Base-by-base conservation (phyloP, 2,888 invertebrate genomes). In the Saturnia japonica region DNA sequence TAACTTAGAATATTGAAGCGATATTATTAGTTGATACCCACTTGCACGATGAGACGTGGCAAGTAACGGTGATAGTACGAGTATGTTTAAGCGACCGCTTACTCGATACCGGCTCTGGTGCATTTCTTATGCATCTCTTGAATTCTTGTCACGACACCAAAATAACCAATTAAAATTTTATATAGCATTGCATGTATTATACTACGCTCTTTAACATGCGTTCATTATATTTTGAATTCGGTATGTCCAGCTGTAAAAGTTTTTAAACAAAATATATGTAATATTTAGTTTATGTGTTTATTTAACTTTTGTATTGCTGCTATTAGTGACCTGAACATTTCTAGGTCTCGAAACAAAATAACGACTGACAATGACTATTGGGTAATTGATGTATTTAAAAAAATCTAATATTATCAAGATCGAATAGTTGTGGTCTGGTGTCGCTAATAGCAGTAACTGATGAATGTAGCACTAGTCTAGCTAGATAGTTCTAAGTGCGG, bases 1-100 rank as follows among this genome's bases (percentile, higher is more conserved):
- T 34, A 34, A 34, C 6, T 34, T 4, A 34, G 34, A 34, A 34
- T 34, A 4, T 34, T 6, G 34, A 34, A 34, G 34, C 34, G 34
- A 34, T 34, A 34, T 34, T 6, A 25, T 25, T 14, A 19, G 4
- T 12, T 73, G 70, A 71, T 19, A 45, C 7, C 69, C 43, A 62
- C 62, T 62, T 71, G 75, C 75, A 75, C 76, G 75, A 75, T 77
- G 75, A 80, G 77, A 78, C 79, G 79, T 79, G 79, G 75, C 80
- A 72, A 75, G 85, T 89, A 89, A 88, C 89, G 88, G 88, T 88
- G 87, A 83, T 85, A 88, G 88, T 86, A 88, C 88, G n/a, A n/a
- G n/a, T n/a, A n/a, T n/a, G 88, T 88, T 57, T 25, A 57, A 57
- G 84, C 86, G 82, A 86, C 84, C 85, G 86, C 54, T 67, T 54